Evolutionary conservation across 2,797 vertebrate genomes (phyloP).

Genomic region (Lacerta agilis): DNA sequence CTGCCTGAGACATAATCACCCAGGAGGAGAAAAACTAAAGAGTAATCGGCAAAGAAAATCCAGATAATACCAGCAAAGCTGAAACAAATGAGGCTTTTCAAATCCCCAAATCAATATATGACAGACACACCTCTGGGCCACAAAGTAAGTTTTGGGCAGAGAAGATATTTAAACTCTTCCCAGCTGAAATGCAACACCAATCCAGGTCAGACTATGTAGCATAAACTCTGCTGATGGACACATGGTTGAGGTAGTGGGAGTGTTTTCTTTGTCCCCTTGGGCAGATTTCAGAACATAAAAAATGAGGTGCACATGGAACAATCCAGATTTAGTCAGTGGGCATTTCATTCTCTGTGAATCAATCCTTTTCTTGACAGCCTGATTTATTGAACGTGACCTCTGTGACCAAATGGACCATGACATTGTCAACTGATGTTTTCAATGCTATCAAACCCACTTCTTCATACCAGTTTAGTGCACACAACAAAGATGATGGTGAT

Average conservation of each 20-base stretch:
- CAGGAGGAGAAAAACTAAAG: background rate
- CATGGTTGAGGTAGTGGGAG: background rate
- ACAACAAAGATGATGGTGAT: background rate
- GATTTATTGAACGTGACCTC: background rate
- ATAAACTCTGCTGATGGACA: background rate
- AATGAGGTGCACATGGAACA: background rate
- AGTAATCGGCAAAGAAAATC: background rate
- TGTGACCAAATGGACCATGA: background rate
- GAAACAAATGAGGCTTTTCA: slow-evolving; percentile 5
- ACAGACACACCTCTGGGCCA: background rate
- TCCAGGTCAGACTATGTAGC: slow-evolving; percentile 9
- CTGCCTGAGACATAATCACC: slow-evolving; percentile 16
- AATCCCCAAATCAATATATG: slow-evolving; percentile 13
- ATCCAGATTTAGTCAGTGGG: background rate
- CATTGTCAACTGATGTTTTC: background rate
- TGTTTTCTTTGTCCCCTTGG: background rate
- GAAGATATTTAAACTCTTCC: background rate
- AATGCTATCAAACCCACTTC: background rate
- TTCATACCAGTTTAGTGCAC: background rate
- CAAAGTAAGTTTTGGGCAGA: background rate
- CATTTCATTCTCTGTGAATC: background rate
- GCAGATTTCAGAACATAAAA: background rate
- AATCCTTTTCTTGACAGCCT: background rate
- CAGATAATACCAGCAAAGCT: slow-evolving; percentile 15
- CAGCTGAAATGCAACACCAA: background rate